Conservation (phyloP, 1,140 invertebrate species). For the Formica exsecta region DNA sequence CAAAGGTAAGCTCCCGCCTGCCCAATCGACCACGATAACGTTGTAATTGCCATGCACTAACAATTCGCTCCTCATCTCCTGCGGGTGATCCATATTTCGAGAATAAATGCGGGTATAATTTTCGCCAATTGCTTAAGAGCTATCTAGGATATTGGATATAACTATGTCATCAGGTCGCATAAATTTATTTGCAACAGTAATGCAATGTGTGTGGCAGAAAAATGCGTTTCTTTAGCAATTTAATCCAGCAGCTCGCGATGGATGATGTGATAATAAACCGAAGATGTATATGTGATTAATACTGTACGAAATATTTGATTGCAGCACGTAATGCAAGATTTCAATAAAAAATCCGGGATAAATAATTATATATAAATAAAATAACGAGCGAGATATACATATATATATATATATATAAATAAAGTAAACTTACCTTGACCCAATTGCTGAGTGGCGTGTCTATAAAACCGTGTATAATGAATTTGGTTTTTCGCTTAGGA, state of each 20-base stretch:
- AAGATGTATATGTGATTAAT: background rate
- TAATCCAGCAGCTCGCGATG: background rate
- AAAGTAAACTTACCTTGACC: conserved; percentile 89
- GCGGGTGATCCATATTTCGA: conserved; percentile 78
- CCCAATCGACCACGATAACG: conserved; percentile 95
- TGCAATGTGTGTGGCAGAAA: background rate
- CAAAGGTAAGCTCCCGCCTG: conserved; percentile 92
- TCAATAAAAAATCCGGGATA: background rate
- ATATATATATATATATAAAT: background rate
- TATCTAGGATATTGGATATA: background rate
- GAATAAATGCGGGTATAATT: background rate
- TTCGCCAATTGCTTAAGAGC: background rate
- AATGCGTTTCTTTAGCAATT: conserved; percentile 8
- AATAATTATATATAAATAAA: background rate
- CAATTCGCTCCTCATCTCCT: conserved; percentile 93
- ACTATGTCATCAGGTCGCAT: conserved; percentile 21
- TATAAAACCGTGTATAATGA: conserved; percentile 96
- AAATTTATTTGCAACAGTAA: conserved; percentile 18
- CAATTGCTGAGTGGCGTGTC: conserved; percentile 94
- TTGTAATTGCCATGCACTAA: conserved; percentile 93
- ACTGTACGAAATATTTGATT: conserved; percentile 8
- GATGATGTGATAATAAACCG: background rate
- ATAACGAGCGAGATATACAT: background rate
- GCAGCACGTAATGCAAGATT: background rate
- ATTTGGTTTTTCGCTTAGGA: conserved; percentile 91